Percentiles rank a stretch among this genome's conserved stretches.
Evolutionary conservation across 2,888 invertebrate species (phyloP).

Genomic region (Patella depressa): DNA sequence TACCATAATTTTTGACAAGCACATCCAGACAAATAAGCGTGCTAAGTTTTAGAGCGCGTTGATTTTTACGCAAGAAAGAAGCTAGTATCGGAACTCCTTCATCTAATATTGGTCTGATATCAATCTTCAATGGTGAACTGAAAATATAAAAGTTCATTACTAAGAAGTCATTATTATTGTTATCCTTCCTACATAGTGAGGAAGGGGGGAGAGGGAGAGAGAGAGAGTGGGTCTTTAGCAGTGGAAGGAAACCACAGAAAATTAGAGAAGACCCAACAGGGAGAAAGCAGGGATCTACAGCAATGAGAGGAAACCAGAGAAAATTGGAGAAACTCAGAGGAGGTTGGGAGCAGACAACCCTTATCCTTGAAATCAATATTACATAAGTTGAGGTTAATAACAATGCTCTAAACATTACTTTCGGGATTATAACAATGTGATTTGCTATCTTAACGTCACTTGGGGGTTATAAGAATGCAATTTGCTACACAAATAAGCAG

Average conservation of each 20-base stretch:
- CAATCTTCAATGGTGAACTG: slow-evolving; percentile 81
- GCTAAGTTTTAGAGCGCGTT: slow-evolving; percentile 91
- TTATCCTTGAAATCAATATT: too few species aligned
- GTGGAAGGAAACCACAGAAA: neutral
- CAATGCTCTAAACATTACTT: too few species aligned
- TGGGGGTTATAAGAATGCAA: too few species aligned
- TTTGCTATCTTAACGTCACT: too few species aligned
- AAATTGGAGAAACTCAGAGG: too few species aligned
- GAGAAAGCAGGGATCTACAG: neutral
- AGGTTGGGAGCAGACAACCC: too few species aligned
- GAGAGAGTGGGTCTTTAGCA: neutral
- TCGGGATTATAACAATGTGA: too few species aligned
- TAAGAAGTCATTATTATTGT: too few species aligned
- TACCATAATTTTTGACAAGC: slow-evolving; percentile 88
- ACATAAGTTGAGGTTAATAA: too few species aligned
- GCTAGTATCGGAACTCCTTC: slow-evolving; percentile 93
- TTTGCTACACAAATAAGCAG: too few species aligned
- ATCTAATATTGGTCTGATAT: slow-evolving; percentile 80
- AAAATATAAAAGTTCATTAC: slow-evolving; percentile 22
- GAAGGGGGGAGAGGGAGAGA: too few species aligned
- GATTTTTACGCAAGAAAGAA: slow-evolving; percentile 95
- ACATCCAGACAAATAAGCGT: slow-evolving; percentile 92
- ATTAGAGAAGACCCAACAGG: neutral
- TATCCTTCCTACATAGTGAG: too few species aligned
- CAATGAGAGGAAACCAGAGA: neutral